Base-by-base conservation (phyloP, 2,888 invertebrate species). In the Hypselothyrea guttata region DNA sequence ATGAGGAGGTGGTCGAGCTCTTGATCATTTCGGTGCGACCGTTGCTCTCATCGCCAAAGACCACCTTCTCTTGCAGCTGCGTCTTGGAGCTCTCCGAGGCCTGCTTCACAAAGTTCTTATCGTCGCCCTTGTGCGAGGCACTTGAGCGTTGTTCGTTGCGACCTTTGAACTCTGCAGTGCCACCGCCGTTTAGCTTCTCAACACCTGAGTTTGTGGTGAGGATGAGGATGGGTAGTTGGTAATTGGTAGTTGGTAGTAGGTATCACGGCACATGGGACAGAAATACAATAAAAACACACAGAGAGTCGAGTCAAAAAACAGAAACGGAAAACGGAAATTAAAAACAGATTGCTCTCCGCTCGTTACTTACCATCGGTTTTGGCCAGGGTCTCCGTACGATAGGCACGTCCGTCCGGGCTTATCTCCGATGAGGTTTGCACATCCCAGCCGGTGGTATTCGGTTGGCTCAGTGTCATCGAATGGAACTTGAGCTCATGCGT, bases 361-460 rank as follows among this genome's bases (percentile, higher is more conserved):
- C 1, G n/a, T n/a, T 5, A 51, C 86, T 83, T 70, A 71, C 94
- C 94, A 73, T 93, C 92, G 63, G 93, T 93, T 70, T 93, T 92
- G 31, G 94, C 94, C 54, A 92, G 79, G 16, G 92, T 92, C 57
- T 92, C 91, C 41, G 92, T 91, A 41, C 92, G 91, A 67, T 92
- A 92, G 2, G 92, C 93, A 81, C 92, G 92, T 0, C 94, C 94
- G 83, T 93, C 94, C 57, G 92, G 91, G 37, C 92, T 93, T 1
- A 91, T 91, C 86, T 91, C 92, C 62, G 93, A 92, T 53, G 93
- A 92, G 4, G 93, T 92, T 71, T 93, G 92, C 41, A 94, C 92
- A 84, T 93, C 93, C 94, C 94, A 94, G 45, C 93, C 94, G 38
- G 92, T 92, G 64, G 92, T 87, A 35, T 88, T 88, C 57, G 90